A percentile compares a stretch with the other conserved stretches of the same genome.
These are phyloP conservation scores for Uloborus diversus DNA, from an alignment of 1,140 invertebrate species.

Conservation along the genomic window DNA sequence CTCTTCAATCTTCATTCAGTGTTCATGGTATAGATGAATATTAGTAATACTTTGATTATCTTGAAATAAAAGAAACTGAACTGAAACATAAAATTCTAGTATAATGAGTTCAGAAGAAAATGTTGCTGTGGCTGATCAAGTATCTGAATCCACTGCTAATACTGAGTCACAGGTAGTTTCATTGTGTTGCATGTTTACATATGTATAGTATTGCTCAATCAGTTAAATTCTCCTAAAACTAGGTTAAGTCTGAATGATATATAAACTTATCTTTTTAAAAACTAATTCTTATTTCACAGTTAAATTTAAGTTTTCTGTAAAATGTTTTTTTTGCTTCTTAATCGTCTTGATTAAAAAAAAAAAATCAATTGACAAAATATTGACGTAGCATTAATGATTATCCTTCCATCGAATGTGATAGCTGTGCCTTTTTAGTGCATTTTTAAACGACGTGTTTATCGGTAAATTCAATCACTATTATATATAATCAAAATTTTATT, in stretches of 20 bases:
- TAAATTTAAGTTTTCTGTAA: neutral
- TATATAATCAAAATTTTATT: neutral
- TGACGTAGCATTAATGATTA: no score
- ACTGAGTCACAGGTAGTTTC: neutral
- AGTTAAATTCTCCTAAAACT: conserved; percentile 1
- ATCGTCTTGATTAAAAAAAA: no score
- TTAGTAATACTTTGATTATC: no score
- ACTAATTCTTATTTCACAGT: neutral
- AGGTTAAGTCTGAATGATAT: neutral
- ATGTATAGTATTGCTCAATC: neutral
- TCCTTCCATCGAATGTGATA: no score
- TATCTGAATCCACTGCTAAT: conserved; percentile 1
- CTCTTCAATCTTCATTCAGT: no score
- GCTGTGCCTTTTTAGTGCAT: no score
- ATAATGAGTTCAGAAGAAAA: conserved; percentile 31
- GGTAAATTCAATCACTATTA: neutral
- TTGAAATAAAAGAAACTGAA: conserved; percentile 15
- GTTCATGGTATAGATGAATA: no score
- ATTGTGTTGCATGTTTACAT: no score
- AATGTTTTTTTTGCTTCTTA: neutral
- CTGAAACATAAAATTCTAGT: conserved; percentile 1
- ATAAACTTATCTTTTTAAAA: neutral
- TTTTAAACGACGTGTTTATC: no score
- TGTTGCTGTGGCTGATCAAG: neutral
- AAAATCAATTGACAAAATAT: no score